Base-by-base conservation (phyloP, 2,888 invertebrate genomes). In the Saturnia japonica region DNA sequence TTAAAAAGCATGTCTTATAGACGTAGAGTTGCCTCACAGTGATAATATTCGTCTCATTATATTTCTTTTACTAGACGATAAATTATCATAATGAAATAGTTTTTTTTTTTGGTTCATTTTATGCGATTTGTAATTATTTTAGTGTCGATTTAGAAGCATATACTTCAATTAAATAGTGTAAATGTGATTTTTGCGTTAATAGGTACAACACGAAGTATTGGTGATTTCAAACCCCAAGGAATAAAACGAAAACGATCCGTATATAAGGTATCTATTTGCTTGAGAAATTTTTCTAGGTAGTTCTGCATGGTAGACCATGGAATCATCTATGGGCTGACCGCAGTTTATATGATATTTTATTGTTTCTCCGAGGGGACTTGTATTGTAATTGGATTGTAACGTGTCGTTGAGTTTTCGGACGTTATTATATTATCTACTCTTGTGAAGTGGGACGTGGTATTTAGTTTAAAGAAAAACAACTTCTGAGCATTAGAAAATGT, bases 381-480 rank as follows among this genome's bases (percentile, higher is more conserved):
- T 54, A 22, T 54, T 54, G 54, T 54, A 54, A 54, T 54, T 54
- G 88, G 91, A 91, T 90, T 87, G 91, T 87, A 82, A 88, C 89
- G 83, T 88, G 80, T 90, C 89, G 90, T 88, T 91, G 87, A 78
- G 79, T 85, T 87, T 86, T 84, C 80, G 81, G 84, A 85, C 85
- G 86, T 87, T 86, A 86, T 85, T 89, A 87, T 87, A 86, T 89
- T 85, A 79, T 60, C 3, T 60, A 14, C 4, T 60, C 28, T 25
- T 60, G 28, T 57, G 57, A 57, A 57, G 22, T 57, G 57, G 57
- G 22, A 54, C 68, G 51, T 43, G 51, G 40, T 9, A 54, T 12
- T 51, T 64, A 40, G 9, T 19, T 64, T n/a, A 28, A 64, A 28
- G 25, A 45, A 67, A 67, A 67, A 28, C 28, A 25, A 28, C 28